These are phyloP conservation scores for Orchesellides sinensis DNA, from an alignment of 2,888 invertebrate species.

Conservation along the genomic window DNA sequence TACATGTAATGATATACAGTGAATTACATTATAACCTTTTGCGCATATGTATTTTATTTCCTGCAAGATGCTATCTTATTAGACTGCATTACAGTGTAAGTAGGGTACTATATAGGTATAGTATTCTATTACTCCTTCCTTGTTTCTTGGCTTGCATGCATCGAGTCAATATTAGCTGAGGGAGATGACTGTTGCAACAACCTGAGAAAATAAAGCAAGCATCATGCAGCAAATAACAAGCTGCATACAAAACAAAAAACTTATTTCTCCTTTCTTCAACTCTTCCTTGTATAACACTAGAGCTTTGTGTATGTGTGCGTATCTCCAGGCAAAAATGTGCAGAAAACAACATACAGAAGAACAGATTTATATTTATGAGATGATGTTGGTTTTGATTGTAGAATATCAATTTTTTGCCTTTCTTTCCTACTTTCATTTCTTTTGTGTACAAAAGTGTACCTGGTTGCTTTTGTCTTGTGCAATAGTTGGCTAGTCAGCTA, in stretches of 20 bases:
- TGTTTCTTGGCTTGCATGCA: background rate
- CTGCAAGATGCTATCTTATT: no score
- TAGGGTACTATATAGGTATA: no score
- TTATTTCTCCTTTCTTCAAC: background rate
- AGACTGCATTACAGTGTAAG: no score
- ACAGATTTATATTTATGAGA: slow-evolving; percentile 61
- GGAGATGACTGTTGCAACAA: slow-evolving; percentile 5
- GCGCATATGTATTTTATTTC: no score
- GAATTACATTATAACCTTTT: no score
- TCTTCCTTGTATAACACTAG: no score
- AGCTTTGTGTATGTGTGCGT: background rate
- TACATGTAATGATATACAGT: no score
- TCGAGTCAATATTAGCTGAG: slow-evolving; percentile 2
- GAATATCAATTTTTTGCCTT: slow-evolving; percentile 51
- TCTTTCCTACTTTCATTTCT: slow-evolving; percentile 20
- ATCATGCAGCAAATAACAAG: slow-evolving; percentile 52
- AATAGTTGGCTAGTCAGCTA: slow-evolving; percentile 27
- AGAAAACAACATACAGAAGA: slow-evolving; percentile 33
- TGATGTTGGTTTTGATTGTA: slow-evolving; percentile 52
- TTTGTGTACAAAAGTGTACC: background rate
- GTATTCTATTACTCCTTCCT: background rate
- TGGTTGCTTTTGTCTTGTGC: slow-evolving; percentile 9
- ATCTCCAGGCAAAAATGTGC: slow-evolving; percentile 48
- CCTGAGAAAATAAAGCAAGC: slow-evolving; percentile 32
- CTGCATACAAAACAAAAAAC: slow-evolving; percentile 51